Evolutionary conservation across 2,113 vertebrate genomes (phyloP).

Genomic region (Desmodus rotundus): DNA sequence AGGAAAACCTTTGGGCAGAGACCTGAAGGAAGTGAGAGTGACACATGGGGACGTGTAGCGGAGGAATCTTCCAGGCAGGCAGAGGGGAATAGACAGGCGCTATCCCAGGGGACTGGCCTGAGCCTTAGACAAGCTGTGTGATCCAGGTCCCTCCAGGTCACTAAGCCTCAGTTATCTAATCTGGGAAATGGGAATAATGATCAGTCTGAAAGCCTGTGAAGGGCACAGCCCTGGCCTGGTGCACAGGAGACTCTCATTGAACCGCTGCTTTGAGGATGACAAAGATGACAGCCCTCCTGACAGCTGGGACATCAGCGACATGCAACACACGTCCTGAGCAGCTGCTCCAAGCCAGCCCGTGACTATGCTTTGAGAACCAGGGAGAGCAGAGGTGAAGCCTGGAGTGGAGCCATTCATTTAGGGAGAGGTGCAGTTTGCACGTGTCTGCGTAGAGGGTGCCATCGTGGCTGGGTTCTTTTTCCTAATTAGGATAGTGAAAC

Average conservation of each 20-base stretch:
- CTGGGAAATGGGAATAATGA: not conserved
- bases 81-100: not conserved
- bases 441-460: not conserved
- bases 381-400: not conserved
- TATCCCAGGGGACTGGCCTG: not conserved
- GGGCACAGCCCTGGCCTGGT: not conserved
- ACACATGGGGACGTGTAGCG: not conserved
- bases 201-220: not conserved
- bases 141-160: not conserved
- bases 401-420: not conserved
- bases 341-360: not conserved
- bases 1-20: not conserved
- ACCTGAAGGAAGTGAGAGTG: not conserved
- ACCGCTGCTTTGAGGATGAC: not conserved
- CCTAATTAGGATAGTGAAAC: not conserved
- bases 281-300: not conserved
- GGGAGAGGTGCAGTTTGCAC: not conserved
- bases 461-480: not conserved
- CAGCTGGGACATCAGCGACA: not conserved
- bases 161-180: not conserved
- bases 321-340: accelerated
- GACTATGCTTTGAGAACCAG: not conserved
- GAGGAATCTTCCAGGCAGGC: not conserved
- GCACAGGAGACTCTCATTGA: not conserved
- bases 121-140: not conserved